phyloP scores from a whole-genome alignment of 1,140 invertebrate genomes.

The Caenorhabditis latens region DNA sequence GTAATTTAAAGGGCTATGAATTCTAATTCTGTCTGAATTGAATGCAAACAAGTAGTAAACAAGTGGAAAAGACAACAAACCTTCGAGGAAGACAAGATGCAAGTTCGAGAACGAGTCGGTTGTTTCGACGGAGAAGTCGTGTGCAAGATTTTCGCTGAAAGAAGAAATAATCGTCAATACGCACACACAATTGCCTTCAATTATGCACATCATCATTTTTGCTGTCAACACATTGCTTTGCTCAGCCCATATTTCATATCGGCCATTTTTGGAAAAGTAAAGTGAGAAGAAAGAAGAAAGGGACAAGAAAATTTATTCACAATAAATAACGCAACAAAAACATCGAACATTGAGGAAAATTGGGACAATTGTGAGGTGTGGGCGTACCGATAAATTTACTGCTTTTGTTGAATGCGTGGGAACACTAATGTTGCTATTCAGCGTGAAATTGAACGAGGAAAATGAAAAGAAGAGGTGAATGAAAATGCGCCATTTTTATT shows the following conservation, averaged over 20 bases:
- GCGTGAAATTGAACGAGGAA: slow-evolving; percentile 11
- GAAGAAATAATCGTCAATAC: neutral
- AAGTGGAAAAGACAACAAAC: slow-evolving; percentile 1
- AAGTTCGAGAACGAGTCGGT: slow-evolving; percentile 46
- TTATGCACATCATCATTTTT: slow-evolving; percentile 38
- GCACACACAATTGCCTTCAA: slow-evolving; percentile 21
- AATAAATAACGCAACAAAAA: slow-evolving; percentile 7
- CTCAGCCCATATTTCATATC: neutral
- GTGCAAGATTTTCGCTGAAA: slow-evolving; percentile 42
- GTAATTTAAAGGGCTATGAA: neutral
- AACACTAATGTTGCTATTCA: slow-evolving; percentile 40
- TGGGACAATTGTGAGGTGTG: slow-evolving; percentile 14
- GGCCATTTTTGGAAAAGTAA: neutral
- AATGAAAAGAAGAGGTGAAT: neutral
- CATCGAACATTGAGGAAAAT: neutral
- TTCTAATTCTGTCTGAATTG: neutral
- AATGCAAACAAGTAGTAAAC: too few relatives aligned
- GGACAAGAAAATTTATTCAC: neutral
- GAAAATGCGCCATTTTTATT: slow-evolving; percentile 2
- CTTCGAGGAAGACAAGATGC: slow-evolving; percentile 54
- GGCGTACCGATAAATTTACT: slow-evolving; percentile 46
- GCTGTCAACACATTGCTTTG: slow-evolving; percentile 12
- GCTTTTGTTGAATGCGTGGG: slow-evolving; percentile 48
- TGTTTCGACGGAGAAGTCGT: slow-evolving; percentile 45
- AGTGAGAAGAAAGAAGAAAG: neutral